Conservation (phyloP, 2,113 vertebrate species). For the Garra rufa region DNA sequence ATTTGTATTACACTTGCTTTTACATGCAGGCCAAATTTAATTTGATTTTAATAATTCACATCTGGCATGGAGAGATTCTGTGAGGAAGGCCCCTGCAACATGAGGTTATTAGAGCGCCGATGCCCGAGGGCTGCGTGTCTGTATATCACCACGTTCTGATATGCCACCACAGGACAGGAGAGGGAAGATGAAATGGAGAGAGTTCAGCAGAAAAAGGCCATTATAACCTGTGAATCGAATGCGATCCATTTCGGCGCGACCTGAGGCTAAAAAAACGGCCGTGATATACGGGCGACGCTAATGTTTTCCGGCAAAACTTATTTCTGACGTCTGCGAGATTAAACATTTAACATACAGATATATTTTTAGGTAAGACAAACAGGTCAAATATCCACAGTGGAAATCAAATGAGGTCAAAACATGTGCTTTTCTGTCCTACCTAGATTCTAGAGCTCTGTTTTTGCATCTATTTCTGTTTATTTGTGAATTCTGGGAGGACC, state of each 20-base stretch:
- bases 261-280: constrained; percentile 21
- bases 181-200: constrained; percentile 61
- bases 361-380: constrained; percentile 54
- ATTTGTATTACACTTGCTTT: constrained; percentile 76
- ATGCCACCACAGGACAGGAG: constrained; percentile 60
- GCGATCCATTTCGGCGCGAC: constrained; percentile 41
- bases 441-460: constrained; percentile 22
- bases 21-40: constrained; percentile 77
- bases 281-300: constrained; percentile 1
- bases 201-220: constrained; percentile 53
- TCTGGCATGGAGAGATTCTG: constrained; percentile 72
- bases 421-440: constrained; percentile 31
- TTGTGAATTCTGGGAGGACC: not conserved
- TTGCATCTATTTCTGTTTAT: constrained; percentile 5
- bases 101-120: constrained; percentile 70
- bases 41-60: constrained; percentile 82
- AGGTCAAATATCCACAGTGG: constrained; percentile 37
- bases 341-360: constrained; percentile 34
- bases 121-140: constrained; percentile 63
- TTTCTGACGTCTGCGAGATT: constrained; percentile 25
- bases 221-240: constrained; percentile 64
- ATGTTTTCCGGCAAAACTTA: constrained; percentile 28
- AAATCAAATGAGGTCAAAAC: constrained; percentile 50
- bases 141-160: constrained; percentile 64
- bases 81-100: constrained; percentile 69